Evolutionary conservation across 2,113 vertebrate genomes (phyloP), one percentile per base, ranked within the genome.

Genomic region (Bos indicus): DNA sequence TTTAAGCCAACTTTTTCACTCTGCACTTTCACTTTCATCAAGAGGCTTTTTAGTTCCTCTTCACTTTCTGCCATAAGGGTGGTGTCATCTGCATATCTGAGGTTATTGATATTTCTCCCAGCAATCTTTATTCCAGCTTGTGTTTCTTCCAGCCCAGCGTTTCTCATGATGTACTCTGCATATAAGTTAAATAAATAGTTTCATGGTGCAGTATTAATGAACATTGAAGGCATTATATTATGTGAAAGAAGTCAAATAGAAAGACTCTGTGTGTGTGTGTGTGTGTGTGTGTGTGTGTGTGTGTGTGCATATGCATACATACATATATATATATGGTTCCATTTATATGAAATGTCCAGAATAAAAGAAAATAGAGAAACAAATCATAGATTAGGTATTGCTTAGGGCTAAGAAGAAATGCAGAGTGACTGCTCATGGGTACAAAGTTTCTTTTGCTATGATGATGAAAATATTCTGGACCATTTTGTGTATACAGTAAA

Each of bases 201-300:
- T 46, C 23, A 86, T 57, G 14, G 2, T 48, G 57, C 7, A 59
- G 30, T 48, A 48, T 86, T 1, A 7, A n/a, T 74, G 14, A 77
- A 86, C 43, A 36, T 43, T 51, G 40, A 59, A 77, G 74, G 56
- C 9, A 36, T 57, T 54, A 83, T 56, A 43, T 54, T 48, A 46
- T 59, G 30, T 91, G 52, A 48, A 74, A 92, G 43, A 59, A 85
- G 21, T 43, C 28, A 51, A 77, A 77, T 11, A 84, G 23, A 40
- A 81, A 71, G 19, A 6, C 36, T 52, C 2, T 71, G n/a, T 71
- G 67, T 71, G n/a, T 71, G 14, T 62, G 3, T n/a, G 0, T 64
- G 0, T 64, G 0, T 71, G 5, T 67, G 0, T 71, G 0, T 71
- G 10, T 67, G 2, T 67, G 0, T 67, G 0, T 19, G 0, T n/a